Evolutionary conservation across 2,797 vertebrate species (phyloP).

Genomic region (Tachyglossus aculeatus): DNA sequence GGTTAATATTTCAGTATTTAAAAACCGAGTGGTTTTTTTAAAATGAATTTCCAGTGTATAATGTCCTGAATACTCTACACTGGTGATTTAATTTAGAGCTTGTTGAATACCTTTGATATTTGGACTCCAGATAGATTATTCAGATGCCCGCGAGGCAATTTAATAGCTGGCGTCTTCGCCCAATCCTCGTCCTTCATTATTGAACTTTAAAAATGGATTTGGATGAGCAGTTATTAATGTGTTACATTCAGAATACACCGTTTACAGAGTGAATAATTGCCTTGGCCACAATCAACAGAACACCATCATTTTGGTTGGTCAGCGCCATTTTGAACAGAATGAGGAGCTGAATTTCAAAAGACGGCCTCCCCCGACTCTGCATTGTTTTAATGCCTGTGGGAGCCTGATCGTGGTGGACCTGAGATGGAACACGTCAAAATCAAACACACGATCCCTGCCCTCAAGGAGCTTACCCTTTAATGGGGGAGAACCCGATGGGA

Average conservation of each 20-base stretch:
- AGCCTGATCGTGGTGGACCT: not conserved
- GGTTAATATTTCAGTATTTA: slow-evolving; percentile 40
- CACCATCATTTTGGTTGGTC: not conserved
- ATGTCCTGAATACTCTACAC: slow-evolving; percentile 8
- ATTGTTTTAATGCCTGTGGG: no score
- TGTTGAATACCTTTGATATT: slow-evolving; percentile 16
- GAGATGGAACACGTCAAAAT: not conserved
- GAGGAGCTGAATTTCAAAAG: slow-evolving; percentile 5
- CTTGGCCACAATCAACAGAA: not conserved
- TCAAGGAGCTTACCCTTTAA: not conserved
- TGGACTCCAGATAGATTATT: slow-evolving; percentile 32
- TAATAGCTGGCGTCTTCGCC: slow-evolving; percentile 1
- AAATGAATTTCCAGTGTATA: slow-evolving; percentile 38
- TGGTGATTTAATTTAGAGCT: slow-evolving; percentile 49
- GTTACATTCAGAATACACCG: slow-evolving; percentile 5
- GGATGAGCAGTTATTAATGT: slow-evolving; percentile 32
- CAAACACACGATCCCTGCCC: not conserved
- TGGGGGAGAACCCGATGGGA: not conserved
- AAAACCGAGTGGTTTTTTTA: slow-evolving; percentile 13
- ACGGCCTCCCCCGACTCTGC: not conserved
- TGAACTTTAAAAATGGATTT: slow-evolving; percentile 42
- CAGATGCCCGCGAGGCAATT: slow-evolving; percentile 18
- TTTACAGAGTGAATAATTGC: slow-evolving; percentile 12
- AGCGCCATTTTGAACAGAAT: not conserved
- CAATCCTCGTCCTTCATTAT: not conserved